Base-by-base conservation (phyloP, 2,113 vertebrate genomes). In the Bambusicola thoracicus region DNA sequence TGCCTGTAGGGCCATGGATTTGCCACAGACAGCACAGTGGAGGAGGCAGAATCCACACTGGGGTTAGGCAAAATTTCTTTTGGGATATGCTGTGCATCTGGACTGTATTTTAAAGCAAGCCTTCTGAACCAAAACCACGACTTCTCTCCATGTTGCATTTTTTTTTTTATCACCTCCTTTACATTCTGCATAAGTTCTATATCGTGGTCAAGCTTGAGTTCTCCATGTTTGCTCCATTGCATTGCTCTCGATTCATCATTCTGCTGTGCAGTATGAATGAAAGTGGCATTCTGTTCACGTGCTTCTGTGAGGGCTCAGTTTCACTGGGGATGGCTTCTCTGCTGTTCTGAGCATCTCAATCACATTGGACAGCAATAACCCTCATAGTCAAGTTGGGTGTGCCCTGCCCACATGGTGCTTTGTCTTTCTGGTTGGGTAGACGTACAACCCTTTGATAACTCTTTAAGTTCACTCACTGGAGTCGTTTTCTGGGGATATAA, bases 1-100 rank as follows among this genome's bases (percentile, higher is more conserved):
- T 14, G 11, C 34, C 17, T 29, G 16, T 15, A 41, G 21, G 67
- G 24, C 43, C 34, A 6, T 10, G 61, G 16, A 27, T 13, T 15
- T n/a, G 24, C 34, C 38, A 34, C 3, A 22, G 36, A 3, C 14
- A 62, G 16, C 0, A 0, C 24, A 16, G 29, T 3, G 24, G 24
- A 36, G n/a, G 1, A 17, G 49, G 10, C 51, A 56, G 43, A 56
- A 34, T 63, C 48, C 63, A 25, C 13, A 10, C 27, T 3, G 24
- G 18, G 12, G 27, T 69, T 29, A 41, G 20, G 24, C 10, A 4
- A 58, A 80, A 32, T 53, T 77, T 56, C 13, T 69, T 44, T 75
- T 36, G 62, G 82, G 19, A 25, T 2, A 10, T 7, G 11, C 48
- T 85, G 44, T 15, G 15, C 15, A 58, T 56, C 40, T 6, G 15